Percentiles rank a stretch among this genome's conserved stretches.
These are phyloP conservation scores for Percina caprodes DNA, from an alignment of 2,113 vertebrate species.

Conservation along the genomic window DNA sequence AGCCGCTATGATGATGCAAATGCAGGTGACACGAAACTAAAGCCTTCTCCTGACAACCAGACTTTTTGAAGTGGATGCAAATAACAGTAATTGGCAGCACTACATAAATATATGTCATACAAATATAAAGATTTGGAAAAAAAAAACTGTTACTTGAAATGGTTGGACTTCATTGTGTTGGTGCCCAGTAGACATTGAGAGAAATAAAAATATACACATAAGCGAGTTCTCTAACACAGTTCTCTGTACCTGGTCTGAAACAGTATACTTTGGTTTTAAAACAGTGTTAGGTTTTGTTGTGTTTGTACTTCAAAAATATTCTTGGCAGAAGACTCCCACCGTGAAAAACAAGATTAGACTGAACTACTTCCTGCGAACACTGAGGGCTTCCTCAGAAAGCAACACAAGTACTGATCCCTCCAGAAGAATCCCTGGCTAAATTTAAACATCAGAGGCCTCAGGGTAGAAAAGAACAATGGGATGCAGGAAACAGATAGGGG, in stretches of 20 bases:
- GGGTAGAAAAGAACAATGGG: constrained; percentile 68
- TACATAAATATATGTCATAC: not conserved
- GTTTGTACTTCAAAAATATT: constrained; percentile 20
- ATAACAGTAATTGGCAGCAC: not conserved
- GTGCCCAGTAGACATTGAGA: not conserved
- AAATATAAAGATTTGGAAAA: too few relatives aligned
- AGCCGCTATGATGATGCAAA: not conserved
- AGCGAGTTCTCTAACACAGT: not conserved
- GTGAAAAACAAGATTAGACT: constrained; percentile 57
- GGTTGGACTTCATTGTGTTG: not conserved
- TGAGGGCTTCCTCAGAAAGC: constrained; percentile 54
- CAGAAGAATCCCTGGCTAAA: constrained; percentile 67
- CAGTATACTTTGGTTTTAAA: not conserved
- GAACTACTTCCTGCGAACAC: constrained; percentile 65
- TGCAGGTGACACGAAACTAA: not conserved
- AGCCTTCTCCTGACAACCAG: not conserved
- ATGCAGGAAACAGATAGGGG: constrained; percentile 56
- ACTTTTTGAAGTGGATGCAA: not conserved
- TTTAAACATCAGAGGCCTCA: constrained; percentile 68
- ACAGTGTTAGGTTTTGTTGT: not conserved
- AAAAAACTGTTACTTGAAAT: not conserved
- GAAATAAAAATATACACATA: not conserved
- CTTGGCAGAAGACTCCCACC: constrained; percentile 18
- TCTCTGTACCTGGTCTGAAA: not conserved
- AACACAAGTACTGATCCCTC: constrained; percentile 52